These are phyloP conservation scores for Gerris lacustris DNA, from an alignment of 2,888 invertebrate species.

Conservation along the genomic window DNA sequence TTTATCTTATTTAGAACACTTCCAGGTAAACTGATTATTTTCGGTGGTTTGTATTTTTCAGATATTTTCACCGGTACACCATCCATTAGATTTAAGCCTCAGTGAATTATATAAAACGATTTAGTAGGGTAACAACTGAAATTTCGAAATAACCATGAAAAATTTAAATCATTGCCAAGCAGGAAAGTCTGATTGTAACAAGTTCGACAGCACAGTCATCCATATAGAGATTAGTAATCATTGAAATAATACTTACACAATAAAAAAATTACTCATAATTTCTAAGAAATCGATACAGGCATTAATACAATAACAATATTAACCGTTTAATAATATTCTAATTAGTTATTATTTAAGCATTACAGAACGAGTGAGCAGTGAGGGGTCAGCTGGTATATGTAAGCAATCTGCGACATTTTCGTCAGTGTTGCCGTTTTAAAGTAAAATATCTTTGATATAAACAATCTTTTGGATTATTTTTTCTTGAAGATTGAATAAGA, in stretches of 20 bases:
- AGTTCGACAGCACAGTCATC: no score
- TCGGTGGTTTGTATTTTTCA: conserved; percentile 72
- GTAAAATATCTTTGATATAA: no score
- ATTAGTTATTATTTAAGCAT: no score
- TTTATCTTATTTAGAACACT: conserved; percentile 43
- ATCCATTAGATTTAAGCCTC: conserved; percentile 46
- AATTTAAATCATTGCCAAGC: neutral
- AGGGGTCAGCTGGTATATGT: neutral
- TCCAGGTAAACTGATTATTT: conserved; percentile 50
- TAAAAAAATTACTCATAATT: neutral
- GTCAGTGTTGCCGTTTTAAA: neutral
- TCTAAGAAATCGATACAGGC: neutral
- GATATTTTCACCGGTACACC: conserved; percentile 79
- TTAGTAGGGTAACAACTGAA: neutral
- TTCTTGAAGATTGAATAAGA: no score
- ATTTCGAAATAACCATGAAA: conserved; percentile 1
- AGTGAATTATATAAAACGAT: neutral
- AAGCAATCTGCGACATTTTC: neutral
- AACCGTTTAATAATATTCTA: no score
- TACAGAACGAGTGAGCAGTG: no score
- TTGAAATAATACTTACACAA: neutral
- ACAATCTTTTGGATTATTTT: no score
- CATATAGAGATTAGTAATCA: no score
- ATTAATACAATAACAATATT: no score
- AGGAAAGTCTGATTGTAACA: no score